Conservation (phyloP, 2,797 vertebrate genomes). For the Rhinatrema bivittatum region DNA sequence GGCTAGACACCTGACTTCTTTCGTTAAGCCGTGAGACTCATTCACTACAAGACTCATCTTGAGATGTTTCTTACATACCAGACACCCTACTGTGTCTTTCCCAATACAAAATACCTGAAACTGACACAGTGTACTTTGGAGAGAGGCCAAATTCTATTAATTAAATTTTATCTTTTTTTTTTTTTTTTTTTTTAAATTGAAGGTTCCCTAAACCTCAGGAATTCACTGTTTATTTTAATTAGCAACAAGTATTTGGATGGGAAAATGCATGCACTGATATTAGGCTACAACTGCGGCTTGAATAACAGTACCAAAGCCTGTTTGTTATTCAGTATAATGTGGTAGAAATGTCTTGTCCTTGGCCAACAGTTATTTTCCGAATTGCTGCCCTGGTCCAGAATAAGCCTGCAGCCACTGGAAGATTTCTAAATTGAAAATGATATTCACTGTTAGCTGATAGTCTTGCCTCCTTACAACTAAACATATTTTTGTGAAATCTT, state of each 20-base stretch:
- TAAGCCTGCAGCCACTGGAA: background rate
- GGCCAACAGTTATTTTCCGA: background rate
- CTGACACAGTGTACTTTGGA: slow-evolving; percentile 49
- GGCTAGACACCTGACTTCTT: background rate
- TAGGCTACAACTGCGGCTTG: background rate
- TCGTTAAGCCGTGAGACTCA: no score
- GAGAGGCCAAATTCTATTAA: slow-evolving; percentile 49
- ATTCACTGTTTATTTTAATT: slow-evolving; percentile 56
- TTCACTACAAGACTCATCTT: slow-evolving; percentile 43
- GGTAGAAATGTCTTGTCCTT: slow-evolving; percentile 12
- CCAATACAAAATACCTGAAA: slow-evolving; percentile 41
- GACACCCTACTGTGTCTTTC: slow-evolving; percentile 24
- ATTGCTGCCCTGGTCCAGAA: background rate
- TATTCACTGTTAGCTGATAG: no score
- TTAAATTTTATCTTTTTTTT: slow-evolving; percentile 55
- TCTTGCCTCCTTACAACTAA: no score
- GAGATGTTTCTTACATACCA: slow-evolving; percentile 35
- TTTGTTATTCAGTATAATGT: background rate
- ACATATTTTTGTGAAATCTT: no score
- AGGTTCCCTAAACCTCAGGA: slow-evolving; percentile 42
- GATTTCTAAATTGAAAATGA: no score
- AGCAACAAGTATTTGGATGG: slow-evolving; percentile 37
- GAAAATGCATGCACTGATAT: background rate
- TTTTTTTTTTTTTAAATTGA: slow-evolving; percentile 23
- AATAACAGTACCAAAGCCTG: background rate